A percentile compares a stretch with the other conserved stretches of the same genome.
Conservation (phyloP, 2,113 vertebrate genomes). For the Dicaeum eximium region DNA sequence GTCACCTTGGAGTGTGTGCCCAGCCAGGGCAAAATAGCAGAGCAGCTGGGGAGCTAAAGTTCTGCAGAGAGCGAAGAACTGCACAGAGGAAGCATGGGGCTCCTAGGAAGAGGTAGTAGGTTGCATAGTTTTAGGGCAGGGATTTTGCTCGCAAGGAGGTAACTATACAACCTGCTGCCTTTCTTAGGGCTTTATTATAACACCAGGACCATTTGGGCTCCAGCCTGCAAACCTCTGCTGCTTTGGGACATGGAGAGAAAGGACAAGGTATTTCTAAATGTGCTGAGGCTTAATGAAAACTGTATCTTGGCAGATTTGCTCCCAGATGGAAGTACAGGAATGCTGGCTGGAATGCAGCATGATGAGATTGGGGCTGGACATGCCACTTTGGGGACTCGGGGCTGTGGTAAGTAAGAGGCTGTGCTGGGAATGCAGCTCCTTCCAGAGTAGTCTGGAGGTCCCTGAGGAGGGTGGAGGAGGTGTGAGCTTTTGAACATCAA, state of each 20-base stretch:
- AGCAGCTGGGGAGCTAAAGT: constrained; percentile 30
- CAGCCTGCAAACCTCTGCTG: constrained; percentile 22
- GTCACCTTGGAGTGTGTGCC: not conserved
- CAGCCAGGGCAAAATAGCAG: constrained; percentile 18
- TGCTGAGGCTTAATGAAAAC: not conserved
- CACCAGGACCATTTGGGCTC: constrained; percentile 46
- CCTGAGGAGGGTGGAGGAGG: not conserved
- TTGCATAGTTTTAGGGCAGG: constrained; percentile 87
- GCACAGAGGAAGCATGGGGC: constrained; percentile 62
- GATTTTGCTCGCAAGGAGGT: constrained; percentile 83
- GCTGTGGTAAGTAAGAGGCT: not conserved
- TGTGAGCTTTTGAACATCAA: fast-evolving
- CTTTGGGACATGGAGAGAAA: not conserved
- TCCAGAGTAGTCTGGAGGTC: not conserved
- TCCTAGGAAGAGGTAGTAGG: constrained; percentile 87
- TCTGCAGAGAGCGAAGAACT: constrained; percentile 54
- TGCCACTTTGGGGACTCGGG: not conserved
- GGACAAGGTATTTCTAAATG: not conserved
- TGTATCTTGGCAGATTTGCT: not conserved
- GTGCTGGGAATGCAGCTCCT: not conserved
- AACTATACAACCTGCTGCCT: constrained; percentile 87
- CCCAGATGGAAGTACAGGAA: not conserved
- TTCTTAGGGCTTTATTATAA: constrained; percentile 79
- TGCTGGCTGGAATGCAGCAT: not conserved
- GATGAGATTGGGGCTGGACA: fast-evolving